These are phyloP conservation scores for Alloplasta piceator DNA, from an alignment of 2,888 invertebrate species.

Conservation along the genomic window DNA sequence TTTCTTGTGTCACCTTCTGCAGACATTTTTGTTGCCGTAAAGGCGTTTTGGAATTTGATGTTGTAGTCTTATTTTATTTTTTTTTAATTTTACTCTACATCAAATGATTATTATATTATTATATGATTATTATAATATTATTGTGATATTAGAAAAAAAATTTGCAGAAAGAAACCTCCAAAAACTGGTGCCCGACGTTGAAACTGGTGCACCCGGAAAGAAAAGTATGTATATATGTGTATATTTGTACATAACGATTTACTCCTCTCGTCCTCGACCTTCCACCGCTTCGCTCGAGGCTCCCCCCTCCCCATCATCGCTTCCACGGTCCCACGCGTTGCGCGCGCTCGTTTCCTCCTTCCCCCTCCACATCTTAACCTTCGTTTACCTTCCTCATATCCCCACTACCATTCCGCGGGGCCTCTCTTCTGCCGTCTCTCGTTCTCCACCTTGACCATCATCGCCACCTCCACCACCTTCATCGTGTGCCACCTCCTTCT, in stretches of 20 bases:
- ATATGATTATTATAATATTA: no score
- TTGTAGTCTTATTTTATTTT: neutral
- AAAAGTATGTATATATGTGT: neutral
- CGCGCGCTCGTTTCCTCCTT: slow-evolving; percentile 53
- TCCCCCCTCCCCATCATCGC: slow-evolving; percentile 35
- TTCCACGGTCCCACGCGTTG: slow-evolving; percentile 52
- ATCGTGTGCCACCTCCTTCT: slow-evolving; percentile 51
- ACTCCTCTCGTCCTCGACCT: slow-evolving; percentile 69
- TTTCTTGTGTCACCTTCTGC: neutral
- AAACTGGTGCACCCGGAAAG: slow-evolving; percentile 12
- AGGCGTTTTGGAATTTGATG: neutral
- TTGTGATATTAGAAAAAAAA: no score
- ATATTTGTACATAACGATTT: neutral
- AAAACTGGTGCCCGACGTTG: slow-evolving; percentile 2
- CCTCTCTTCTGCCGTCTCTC: slow-evolving; percentile 39
- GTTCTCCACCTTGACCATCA: slow-evolving; percentile 62
- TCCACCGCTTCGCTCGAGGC: slow-evolving; percentile 55
- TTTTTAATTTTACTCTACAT: neutral
- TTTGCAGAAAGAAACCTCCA: no score
- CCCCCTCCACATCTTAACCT: slow-evolving; percentile 58
- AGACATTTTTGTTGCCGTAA: no score
- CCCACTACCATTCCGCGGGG: slow-evolving; percentile 39
- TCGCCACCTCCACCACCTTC: slow-evolving; percentile 56
- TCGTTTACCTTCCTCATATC: slow-evolving; percentile 66
- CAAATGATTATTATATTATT: no score